Percentiles rank a stretch among this genome's conserved stretches.
Evolutionary conservation across 2,888 invertebrate genomes (phyloP).

Genomic region (Sarcophaga rosellei): DNA sequence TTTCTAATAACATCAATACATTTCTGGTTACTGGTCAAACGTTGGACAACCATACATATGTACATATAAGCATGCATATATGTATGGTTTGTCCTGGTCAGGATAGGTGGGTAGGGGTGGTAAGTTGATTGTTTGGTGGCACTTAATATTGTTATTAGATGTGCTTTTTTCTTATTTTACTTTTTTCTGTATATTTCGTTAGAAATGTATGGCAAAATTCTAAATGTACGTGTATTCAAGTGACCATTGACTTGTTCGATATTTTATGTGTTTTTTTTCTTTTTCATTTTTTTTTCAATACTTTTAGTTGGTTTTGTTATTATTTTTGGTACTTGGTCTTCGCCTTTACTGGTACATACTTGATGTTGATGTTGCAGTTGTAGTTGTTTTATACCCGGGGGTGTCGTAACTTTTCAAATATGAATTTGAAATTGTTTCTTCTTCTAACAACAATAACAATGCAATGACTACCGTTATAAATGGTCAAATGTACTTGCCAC

Average conservation of each 20-base stretch:
- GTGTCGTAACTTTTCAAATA: conserved; percentile 81
- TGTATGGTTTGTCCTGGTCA: neutral
- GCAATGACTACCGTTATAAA: neutral
- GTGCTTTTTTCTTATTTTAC: neutral
- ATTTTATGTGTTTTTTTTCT: conserved; percentile 44
- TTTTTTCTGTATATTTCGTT: neutral
- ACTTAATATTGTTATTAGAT: conserved; percentile 44
- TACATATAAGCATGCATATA: neutral
- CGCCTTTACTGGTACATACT: conserved; percentile 55
- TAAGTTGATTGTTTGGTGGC: conserved; percentile 39
- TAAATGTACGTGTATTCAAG: conserved; percentile 26
- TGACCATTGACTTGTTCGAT: conserved; percentile 65
- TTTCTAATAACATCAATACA: conserved; percentile 61
- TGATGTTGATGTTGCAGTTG: conserved; percentile 28
- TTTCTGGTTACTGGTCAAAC: conserved; percentile 53
- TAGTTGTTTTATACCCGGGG: conserved; percentile 75
- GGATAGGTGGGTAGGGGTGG: neutral
- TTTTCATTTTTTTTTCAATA: neutral
- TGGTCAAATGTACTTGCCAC: neutral
- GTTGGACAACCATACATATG: neutral
- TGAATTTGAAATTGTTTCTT: conserved; percentile 81
- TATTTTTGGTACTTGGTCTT: conserved; percentile 11
- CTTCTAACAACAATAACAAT: conserved; percentile 42
- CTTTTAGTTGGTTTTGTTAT: neutral
- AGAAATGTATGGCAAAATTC: conserved; percentile 26